Conservation (phyloP, 2,113 vertebrate genomes). For the Psittacara wagleri region DNA sequence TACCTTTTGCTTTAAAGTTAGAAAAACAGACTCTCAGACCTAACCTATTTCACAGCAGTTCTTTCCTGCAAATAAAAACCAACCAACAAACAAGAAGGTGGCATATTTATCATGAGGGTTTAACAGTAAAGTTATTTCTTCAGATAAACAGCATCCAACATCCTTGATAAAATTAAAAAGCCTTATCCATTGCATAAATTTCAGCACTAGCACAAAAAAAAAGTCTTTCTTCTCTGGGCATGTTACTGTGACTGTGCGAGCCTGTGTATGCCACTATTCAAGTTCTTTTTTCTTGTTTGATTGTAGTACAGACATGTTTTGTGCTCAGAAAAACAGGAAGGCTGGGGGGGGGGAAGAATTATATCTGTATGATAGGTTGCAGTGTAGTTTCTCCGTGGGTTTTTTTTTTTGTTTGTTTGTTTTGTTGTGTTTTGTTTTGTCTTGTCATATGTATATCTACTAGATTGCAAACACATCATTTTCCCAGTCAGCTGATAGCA, state of each 20-base stretch:
- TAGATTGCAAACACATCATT: not conserved
- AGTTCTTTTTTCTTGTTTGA: not conserved
- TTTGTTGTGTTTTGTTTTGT: not conserved
- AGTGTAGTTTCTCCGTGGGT: not conserved
- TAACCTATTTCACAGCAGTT: not conserved
- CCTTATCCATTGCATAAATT: not conserved
- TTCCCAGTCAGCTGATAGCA: not conserved
- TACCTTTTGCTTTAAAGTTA: not conserved
- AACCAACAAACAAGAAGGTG: not conserved
- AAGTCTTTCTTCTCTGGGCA: not conserved
- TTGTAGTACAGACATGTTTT: not conserved
- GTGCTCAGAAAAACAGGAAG: not conserved
- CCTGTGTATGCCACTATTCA: not conserved
- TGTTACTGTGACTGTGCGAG: not conserved
- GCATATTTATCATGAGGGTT: not conserved
- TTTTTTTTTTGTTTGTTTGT: not conserved
- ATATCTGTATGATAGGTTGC: not conserved
- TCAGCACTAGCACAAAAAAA: not conserved
- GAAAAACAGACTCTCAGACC: not conserved
- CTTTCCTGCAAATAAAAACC: not conserved
- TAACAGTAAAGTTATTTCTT: not conserved
- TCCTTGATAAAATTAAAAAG: not conserved
- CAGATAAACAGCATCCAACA: not conserved
- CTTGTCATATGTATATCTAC: not conserved
- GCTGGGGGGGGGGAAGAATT: accelerated